Conservation (phyloP, 1,140 invertebrate genomes). For the Daktulosphaira vitifoliae region DNA sequence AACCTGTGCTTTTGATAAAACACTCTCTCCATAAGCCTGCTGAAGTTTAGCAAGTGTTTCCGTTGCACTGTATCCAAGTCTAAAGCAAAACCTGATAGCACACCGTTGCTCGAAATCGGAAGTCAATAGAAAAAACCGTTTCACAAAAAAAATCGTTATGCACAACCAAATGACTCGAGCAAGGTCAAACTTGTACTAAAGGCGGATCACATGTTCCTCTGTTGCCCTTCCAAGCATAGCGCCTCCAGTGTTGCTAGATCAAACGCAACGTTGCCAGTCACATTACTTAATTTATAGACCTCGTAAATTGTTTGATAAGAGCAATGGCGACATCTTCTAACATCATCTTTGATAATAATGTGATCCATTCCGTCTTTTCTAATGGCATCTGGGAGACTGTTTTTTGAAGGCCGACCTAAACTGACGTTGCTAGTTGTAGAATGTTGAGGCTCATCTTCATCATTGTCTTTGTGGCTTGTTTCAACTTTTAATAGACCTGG, state of each 20-base stretch:
- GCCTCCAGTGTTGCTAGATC: too few relatives aligned
- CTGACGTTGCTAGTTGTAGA: neutral
- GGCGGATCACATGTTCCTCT: too few relatives aligned
- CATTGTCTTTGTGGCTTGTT: neutral
- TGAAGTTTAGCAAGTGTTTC: conserved; percentile 34
- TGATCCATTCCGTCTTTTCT: neutral
- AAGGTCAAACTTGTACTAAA: too few relatives aligned
- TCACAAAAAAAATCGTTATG: too few relatives aligned
- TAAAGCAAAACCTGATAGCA: conserved; percentile 36
- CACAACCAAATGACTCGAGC: too few relatives aligned
- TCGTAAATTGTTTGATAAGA: neutral
- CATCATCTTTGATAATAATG: neutral
- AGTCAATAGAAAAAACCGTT: too few relatives aligned
- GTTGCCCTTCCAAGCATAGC: too few relatives aligned
- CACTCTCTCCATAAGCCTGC: conserved; percentile 30
- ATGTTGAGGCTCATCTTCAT: conserved; percentile 7
- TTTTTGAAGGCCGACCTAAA: neutral
- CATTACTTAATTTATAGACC: too few relatives aligned
- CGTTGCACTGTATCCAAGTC: conserved; percentile 31
- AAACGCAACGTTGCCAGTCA: too few relatives aligned
- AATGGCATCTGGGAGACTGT: conserved; percentile 9
- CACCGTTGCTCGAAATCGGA: conserved; percentile 31
- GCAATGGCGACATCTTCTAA: neutral
- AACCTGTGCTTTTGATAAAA: neutral
- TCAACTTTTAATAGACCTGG: neutral